A percentile compares a stretch with the other conserved stretches of the same genome.
These are phyloP conservation scores for Fregata magnificens DNA, from an alignment of 2,113 vertebrate genomes.

Conservation along the genomic window DNA sequence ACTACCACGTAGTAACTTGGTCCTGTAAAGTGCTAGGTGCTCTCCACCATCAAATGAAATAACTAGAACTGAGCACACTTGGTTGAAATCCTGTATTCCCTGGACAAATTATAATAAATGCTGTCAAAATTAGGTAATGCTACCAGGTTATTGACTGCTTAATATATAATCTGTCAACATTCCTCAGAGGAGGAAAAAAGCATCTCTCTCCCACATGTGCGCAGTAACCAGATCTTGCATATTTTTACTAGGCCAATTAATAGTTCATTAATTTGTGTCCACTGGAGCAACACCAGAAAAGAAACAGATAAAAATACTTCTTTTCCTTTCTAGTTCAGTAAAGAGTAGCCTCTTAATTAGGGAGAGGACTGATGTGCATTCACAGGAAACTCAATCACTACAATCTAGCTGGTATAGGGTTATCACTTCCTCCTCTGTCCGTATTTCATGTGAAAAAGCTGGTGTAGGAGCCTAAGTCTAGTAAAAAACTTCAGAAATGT, in stretches of 20 bases:
- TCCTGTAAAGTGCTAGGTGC: not conserved
- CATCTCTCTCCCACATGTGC: not conserved
- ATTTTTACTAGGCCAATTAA: not conserved
- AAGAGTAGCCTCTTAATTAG: not conserved
- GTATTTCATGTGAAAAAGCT: not conserved
- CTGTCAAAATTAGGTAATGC: not conserved
- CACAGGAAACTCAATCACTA: not conserved
- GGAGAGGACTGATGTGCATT: not conserved
- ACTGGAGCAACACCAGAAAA: not conserved
- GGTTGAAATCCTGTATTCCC: not conserved
- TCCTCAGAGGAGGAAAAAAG: not conserved
- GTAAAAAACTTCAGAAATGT: not conserved
- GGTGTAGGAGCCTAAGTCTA: not conserved
- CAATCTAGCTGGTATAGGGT: not conserved
- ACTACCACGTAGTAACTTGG: not conserved
- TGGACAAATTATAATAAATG: not conserved
- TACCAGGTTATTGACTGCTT: not conserved
- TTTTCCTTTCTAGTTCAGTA: not conserved
- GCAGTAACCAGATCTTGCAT: not conserved
- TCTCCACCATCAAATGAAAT: not conserved
- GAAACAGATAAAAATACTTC: not conserved
- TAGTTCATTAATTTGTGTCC: not conserved
- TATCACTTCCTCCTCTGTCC: not conserved
- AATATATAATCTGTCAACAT: not conserved
- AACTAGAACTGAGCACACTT: not conserved